phyloP scores from a whole-genome alignment of 2,113 vertebrate genomes.

The Cyphomyrus plagiostoma region DNA sequence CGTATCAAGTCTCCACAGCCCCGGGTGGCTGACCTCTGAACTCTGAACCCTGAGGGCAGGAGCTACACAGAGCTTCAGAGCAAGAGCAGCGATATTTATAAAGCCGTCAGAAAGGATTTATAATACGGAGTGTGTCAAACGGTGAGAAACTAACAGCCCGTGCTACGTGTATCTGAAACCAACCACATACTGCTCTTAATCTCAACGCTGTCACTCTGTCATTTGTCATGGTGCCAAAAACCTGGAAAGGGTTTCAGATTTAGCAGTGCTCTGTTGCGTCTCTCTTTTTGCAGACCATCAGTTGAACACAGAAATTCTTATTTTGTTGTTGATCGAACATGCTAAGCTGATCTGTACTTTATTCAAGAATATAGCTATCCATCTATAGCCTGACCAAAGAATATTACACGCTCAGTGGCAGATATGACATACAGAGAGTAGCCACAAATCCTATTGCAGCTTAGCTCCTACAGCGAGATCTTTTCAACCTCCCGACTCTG shows the following conservation, averaged over 20 bases:
- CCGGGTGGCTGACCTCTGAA: background rate
- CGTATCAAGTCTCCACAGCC: background rate
- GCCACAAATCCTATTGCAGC: background rate
- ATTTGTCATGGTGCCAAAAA: slow-evolving; percentile 74
- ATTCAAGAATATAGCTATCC: background rate
- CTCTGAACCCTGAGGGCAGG: background rate
- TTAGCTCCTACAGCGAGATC: background rate
- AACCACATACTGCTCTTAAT: background rate
- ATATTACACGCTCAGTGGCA: background rate
- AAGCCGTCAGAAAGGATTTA: background rate
- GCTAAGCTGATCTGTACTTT: background rate
- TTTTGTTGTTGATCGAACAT: background rate
- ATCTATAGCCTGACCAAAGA: background rate
- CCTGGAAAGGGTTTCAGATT: slow-evolving; percentile 79
- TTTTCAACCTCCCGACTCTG: background rate
- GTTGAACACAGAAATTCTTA: background rate
- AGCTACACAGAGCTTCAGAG: background rate
- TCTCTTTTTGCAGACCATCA: slow-evolving; percentile 70
- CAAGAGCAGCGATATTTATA: background rate
- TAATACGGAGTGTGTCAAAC: background rate
- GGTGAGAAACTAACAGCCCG: background rate
- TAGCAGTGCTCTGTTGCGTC: slow-evolving; percentile 77
- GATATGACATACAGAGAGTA: background rate
- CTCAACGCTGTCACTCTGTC: background rate
- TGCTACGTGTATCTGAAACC: too few species aligned